Evolutionary conservation across 1,140 invertebrate species (phyloP).

Genomic region (Delia radicum): DNA sequence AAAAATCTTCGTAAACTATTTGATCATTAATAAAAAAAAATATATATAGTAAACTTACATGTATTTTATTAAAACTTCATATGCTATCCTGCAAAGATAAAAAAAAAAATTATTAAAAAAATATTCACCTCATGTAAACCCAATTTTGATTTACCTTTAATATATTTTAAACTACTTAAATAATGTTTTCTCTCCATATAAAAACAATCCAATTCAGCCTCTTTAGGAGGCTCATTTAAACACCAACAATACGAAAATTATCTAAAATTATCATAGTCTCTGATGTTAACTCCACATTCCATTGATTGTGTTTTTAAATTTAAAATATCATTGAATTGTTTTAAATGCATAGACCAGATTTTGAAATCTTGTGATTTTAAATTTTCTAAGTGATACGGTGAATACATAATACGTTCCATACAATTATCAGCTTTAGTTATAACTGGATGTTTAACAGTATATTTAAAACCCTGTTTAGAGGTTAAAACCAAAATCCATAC

Average conservation of each 20-base stretch:
- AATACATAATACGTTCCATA: background rate
- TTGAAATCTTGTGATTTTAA: background rate
- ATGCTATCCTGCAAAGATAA: no score
- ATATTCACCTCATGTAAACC: no score
- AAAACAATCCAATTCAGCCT: background rate
- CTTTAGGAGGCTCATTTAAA: background rate
- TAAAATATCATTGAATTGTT: background rate
- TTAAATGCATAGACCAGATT: background rate
- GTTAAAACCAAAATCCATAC: background rate
- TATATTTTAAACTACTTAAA: slow-evolving; percentile 4
- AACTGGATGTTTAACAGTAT: background rate
- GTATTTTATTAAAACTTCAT: no score
- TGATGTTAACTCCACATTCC: background rate
- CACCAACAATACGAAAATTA: slow-evolving; percentile 22
- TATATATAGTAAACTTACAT: no score
- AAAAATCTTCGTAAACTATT: no score
- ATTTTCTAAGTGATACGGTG: background rate
- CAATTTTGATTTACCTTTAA: no score
- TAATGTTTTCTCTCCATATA: slow-evolving; percentile 9
- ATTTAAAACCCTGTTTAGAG: background rate
- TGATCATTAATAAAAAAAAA: no score
- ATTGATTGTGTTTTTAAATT: background rate
- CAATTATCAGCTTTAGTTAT: background rate
- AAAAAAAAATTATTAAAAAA: no score
- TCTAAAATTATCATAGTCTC: slow-evolving; percentile 13